Base-by-base conservation (phyloP, 2,888 invertebrate genomes). In the Heliconius charithonia region DNA sequence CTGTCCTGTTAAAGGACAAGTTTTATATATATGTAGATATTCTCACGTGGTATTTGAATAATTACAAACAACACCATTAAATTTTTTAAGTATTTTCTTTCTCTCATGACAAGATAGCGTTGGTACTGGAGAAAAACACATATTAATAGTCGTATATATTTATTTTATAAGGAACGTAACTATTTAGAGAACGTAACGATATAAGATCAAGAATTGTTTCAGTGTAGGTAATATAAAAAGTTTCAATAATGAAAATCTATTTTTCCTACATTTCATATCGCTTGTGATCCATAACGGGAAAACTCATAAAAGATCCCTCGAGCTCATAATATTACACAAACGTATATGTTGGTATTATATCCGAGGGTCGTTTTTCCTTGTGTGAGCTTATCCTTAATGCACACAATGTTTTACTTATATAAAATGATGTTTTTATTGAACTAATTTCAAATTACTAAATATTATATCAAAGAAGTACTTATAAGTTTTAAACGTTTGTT, bases 281-380 rank as follows among this genome's bases (percentile, higher is more conserved):
- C 63, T 74, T 74, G 29, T 74, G 63, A 74, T 29, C 74, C 74
- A 25, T 74, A 74, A 63, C 73, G 63, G 32, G 71, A 71, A 41
- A 37, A 63, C 74, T 74, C 65, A 74, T 65, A 74, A 74, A 74
- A 41, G 65, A 41, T 12, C 74, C 74, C 45, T 65, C 72, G 56
- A 72, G 37, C 59, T 59, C 59, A 37, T 37, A 32, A 74, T 63
- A 63, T 74, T 73, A 37, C 27, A 63, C 10, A 63, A 37, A 74
- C 25, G 62, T 41, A 41, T 37, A 62, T 32, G 6, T 32, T 32
- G 32, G 29, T 19, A 63, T 74, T 65, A 65, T 72, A 59, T 37
- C 7, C 32, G 63, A 65, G 74, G 63, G 41, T 74, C 74, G 41
- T 22, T 45, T 45, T 74, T 65, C 74, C 29, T 74, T 4, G 13